Percentiles rank a stretch among this genome's conserved stretches.
phyloP scores from a whole-genome alignment of 53 echinoderm and acorn worm genomes.

The Glandiceps talaboti region DNA sequence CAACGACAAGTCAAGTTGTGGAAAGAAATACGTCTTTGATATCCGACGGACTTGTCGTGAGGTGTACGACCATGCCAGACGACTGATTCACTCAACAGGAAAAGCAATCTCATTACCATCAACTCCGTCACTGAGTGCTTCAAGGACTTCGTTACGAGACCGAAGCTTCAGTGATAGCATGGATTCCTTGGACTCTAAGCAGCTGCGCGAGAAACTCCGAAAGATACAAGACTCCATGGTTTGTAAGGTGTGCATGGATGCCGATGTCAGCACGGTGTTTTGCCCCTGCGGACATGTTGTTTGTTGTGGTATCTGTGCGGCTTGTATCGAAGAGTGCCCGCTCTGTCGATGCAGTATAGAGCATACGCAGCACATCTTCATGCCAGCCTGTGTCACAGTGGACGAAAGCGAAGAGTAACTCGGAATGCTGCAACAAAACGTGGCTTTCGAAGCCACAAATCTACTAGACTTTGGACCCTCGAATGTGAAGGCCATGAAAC shows the following conservation, averaged over 20 bases:
- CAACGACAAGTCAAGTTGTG: slow-evolving; percentile 70
- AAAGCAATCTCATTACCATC: slow-evolving; percentile 1
- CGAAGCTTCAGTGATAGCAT: slow-evolving; percentile 2
- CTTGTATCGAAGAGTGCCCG: slow-evolving; percentile 49
- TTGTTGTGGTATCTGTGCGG: slow-evolving; percentile 46
- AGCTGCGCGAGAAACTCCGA: slow-evolving; percentile 36
- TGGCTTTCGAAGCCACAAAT: neutral
- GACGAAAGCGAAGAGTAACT: neutral
- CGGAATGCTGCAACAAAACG: neutral
- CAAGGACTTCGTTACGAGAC: slow-evolving; percentile 15
- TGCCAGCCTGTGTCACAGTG: slow-evolving; percentile 10
- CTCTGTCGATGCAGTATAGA: slow-evolving; percentile 47
- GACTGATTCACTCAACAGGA: slow-evolving; percentile 15
- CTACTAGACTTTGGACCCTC: too few relatives aligned
- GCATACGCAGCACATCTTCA: slow-evolving; percentile 55
- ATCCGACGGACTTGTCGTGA: slow-evolving; percentile 74
- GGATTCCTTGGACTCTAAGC: neutral
- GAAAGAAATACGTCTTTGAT: slow-evolving; percentile 90
- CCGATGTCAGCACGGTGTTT: slow-evolving; percentile 56
- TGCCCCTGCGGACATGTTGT: slow-evolving; percentile 82
- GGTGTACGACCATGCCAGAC: slow-evolving; percentile 68
- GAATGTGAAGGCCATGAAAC: too few relatives aligned
- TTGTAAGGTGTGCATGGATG: slow-evolving; percentile 88
- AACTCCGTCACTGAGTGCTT: slow-evolving; percentile 9
- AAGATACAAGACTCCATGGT: slow-evolving; percentile 42